Evolutionary conservation across 2,797 vertebrate genomes (phyloP).

Genomic region (Brachyrhaphis roseni): DNA sequence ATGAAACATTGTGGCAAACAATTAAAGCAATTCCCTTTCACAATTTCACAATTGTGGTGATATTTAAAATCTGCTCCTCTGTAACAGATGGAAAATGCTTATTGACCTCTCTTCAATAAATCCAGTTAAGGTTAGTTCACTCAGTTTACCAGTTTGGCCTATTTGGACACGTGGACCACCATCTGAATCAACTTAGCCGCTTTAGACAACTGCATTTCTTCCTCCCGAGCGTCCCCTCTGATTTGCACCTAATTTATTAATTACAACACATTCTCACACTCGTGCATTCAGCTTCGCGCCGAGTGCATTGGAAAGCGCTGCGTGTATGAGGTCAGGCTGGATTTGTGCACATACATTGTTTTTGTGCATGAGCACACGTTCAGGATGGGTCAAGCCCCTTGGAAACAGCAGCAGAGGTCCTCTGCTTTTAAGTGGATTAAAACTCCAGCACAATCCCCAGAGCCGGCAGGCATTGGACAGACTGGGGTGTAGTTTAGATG

Average conservation of each 20-base stretch:
- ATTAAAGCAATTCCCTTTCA: conserved; percentile 33
- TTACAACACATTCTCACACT: conserved; percentile 2
- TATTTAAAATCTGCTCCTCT: conserved; percentile 23
- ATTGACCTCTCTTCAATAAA: conserved; percentile 65
- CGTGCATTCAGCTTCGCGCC: conserved; percentile 5
- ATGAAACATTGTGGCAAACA: conserved; percentile 14
- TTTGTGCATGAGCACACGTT: conserved; percentile 33
- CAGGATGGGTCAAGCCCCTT: conserved; percentile 72
- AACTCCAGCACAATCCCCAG: conserved; percentile 78
- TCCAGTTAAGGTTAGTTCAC: conserved; percentile 47
- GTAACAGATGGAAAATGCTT: conserved; percentile 65
- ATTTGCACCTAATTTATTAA: conserved; percentile 7
- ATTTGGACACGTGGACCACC: neutral
- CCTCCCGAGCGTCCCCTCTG: neutral
- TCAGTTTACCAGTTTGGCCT: conserved; percentile 14
- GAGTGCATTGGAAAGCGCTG: neutral
- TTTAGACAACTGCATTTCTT: conserved; percentile 12
- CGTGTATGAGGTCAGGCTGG: conserved; percentile 22
- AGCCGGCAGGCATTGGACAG: conserved; percentile 76
- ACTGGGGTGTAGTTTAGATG: conserved; percentile 79
- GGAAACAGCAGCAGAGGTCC: conserved; percentile 81
- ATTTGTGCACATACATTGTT: conserved; percentile 43
- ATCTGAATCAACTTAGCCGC: conserved; percentile 8
- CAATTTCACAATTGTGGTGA: conserved; percentile 26
- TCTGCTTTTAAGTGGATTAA: conserved; percentile 84